Base-by-base conservation (phyloP, 2,888 invertebrate genomes). In the Spatulosminthurus flaviceps region DNA sequence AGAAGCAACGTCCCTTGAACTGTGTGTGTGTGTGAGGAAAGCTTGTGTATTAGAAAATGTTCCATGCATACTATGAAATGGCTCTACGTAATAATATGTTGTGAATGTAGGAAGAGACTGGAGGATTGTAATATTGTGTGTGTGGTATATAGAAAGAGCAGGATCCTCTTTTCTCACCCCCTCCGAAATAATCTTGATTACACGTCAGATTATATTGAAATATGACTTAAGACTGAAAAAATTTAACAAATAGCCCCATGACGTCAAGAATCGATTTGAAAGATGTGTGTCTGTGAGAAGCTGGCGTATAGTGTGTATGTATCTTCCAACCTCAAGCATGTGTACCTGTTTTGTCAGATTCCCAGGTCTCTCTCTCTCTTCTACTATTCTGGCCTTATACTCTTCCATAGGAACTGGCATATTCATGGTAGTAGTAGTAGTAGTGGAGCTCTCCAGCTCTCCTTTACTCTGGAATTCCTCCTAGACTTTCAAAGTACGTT, bases 191-290 rank as follows among this genome's bases (percentile, higher is more conserved):
- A 84, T 84, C 83, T 83, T 84, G 83, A 84, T 84, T 84, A 84
- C 82, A 85, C 82, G 83, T 84, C 83, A 85, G 84, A 85, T 85
- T 85, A 85, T 84, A 82, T 82, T 85, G 84, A 85, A 85, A 85
- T 85, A 85, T 85, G 83, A 82, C 82, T 82, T 80, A 82, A 82
- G 83, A 83, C 82, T 83, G 79, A 81, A 83, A 83, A 82, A 83
- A 83, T 83, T 83, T 84, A 83, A 83, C 83, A 84, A 84, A 84
- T 83, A 84, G 82, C 81, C 80, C 80, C 81, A 80, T 83, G 83
- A 84, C 84, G 82, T 84, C 82, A 82, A 79, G 79, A 82, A 82
- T 83, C 82, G 82, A 82, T 81, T 82, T 79, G 70, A 77, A 77
- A 80, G 78, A 74, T 79, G 79, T 64, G 70, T 41, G 41, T 67